Evolutionary conservation across 2,113 vertebrate genomes (phyloP), one percentile per base, ranked within the genome.

Genomic region (Bos javanicus): DNA sequence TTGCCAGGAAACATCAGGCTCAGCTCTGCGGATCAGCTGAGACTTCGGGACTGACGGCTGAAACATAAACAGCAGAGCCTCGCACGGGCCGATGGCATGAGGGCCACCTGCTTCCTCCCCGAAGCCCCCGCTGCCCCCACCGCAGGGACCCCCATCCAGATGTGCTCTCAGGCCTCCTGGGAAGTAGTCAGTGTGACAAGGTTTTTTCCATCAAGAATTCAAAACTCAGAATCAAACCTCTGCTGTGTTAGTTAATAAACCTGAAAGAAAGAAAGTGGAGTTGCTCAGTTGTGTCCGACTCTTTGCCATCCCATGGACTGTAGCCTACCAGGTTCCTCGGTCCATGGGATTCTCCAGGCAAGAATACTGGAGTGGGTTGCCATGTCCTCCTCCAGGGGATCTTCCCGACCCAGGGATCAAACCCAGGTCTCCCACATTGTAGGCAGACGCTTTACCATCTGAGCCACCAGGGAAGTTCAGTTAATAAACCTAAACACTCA

Each of bases 81-180:
- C 0, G 5, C 2, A 1, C 3, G 0, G 12, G 43, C 0, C 15
- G 30, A 17, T 17, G 4, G 21, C 23, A 5, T 5, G 3, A 8
- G 0, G 36, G 67, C 12, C 8, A 17, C 2, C 0, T 2, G 9
- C 14, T 14, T 30, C 7, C 19, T 25, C n/a, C 12, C 33, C 5
- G 17, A 2, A 0, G 3, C 39, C 2, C 4, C 15, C 1, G 1
- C 78, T 9, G 36, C 11, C 9, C 10, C 74, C 13, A 2, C 39
- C 23, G 0, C 6, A 19, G 6, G 54, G 48, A 21, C 46, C 13
- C 23, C 50, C 16, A 21, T 21, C 36, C n/a, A 12, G 7, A 3
- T 19, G 23, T 7, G 39, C 54, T 60, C 46, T 43, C 28, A 36
- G 39, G 36, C 26, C 33, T 52, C 84, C 33, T 13, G 10, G 36